Percentiles rank a stretch among this genome's conserved stretches.
Conservation (phyloP, 2,888 invertebrate genomes). For the Phortica okadai region DNA sequence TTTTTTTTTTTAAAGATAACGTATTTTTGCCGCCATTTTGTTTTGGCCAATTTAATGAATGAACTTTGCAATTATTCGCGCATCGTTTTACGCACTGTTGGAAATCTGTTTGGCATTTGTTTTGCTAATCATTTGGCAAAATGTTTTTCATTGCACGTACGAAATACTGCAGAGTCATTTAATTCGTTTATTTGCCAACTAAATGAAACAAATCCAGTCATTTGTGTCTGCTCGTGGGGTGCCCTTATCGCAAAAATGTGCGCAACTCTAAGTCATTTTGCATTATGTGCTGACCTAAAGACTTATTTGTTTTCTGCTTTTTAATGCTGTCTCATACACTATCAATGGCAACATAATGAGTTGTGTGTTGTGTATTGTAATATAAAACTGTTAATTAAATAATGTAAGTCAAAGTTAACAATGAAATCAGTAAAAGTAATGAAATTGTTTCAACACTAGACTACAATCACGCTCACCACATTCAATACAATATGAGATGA, state of each 20-base stretch:
- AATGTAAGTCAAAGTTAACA: no score
- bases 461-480: no score
- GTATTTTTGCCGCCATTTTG: background rate
- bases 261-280: background rate
- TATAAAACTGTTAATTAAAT: no score
- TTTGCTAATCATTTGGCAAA: constrained; percentile 13
- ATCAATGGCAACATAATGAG: no score
- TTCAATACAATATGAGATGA: no score
- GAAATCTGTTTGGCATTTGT: constrained; percentile 8
- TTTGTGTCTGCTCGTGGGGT: background rate
- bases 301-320: no score
- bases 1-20: background rate
- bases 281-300: no score
- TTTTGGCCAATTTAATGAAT: background rate
- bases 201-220: background rate
- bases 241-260: background rate
- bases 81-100: constrained; percentile 22
- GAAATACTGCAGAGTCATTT: constrained; percentile 12
- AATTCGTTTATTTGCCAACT: constrained; percentile 12
- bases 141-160: background rate
- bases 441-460: no score
- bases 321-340: no score
- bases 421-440: no score
- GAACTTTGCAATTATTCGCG: background rate
- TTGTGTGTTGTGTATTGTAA: no score